phyloP scores from a whole-genome alignment of 2,888 invertebrate species.

The Carpatolechia fugitivella region DNA sequence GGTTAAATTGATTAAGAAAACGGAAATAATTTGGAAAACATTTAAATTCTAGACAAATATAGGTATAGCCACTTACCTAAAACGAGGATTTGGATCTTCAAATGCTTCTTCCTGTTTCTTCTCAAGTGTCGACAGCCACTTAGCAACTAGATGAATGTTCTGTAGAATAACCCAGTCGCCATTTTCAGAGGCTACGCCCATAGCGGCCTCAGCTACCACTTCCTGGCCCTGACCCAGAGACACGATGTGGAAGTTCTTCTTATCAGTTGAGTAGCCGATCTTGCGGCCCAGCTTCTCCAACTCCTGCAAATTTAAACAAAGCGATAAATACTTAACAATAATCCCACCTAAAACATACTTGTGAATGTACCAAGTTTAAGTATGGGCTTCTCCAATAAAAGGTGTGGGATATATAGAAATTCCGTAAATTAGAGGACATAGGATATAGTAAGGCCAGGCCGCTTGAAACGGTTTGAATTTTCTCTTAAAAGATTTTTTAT shows the following conservation, averaged over 20 bases:
- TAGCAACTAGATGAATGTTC: constrained; percentile 94
- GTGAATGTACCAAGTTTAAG: too few relatives aligned
- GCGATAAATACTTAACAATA: not conserved
- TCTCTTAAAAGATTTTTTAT: too few relatives aligned
- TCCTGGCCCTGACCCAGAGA: constrained; percentile 98
- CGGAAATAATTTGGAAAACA: too few relatives aligned
- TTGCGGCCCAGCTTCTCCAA: constrained; percentile 91
- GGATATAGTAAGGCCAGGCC: too few relatives aligned
- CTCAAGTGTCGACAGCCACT: constrained; percentile 92
- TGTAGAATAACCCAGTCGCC: constrained; percentile 97
- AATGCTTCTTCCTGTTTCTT: constrained; percentile 93
- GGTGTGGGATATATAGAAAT: too few relatives aligned
- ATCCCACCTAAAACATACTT: too few relatives aligned
- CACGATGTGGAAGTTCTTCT: constrained; percentile 93
- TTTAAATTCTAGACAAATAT: too few relatives aligned
- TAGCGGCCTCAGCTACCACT: constrained; percentile 92
- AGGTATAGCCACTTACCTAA: too few relatives aligned
- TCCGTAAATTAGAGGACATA: too few relatives aligned
- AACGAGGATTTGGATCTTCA: constrained; percentile 82
- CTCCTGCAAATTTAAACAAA: constrained; percentile 73
- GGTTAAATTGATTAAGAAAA: too few relatives aligned
- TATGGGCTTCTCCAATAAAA: too few relatives aligned
- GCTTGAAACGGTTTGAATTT: too few relatives aligned
- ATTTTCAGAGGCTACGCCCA: constrained; percentile 84
- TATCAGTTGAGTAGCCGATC: constrained; percentile 88